Base-by-base conservation (phyloP, 1,140 invertebrate genomes). In the Pentalonia nigronervosa region DNA sequence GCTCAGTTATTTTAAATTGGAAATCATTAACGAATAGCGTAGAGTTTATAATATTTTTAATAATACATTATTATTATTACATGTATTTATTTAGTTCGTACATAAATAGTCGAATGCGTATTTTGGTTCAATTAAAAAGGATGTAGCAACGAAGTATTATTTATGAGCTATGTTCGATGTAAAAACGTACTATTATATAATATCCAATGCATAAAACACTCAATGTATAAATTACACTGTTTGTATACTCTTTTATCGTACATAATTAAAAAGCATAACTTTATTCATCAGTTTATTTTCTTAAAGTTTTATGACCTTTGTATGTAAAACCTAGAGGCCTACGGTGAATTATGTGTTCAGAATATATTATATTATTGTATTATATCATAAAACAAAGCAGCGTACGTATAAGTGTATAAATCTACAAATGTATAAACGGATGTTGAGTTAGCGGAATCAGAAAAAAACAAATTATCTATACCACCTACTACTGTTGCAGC, bases 201-300 rank as follows among this genome's bases (percentile, higher is more conserved):
- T n/a, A 17, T 76, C 6, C 14, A n/a, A 76, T n/a, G 11, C 30
- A 67, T 25, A 67, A 30, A 30, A 67, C 30, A 67, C 30, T 56
- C 23, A 17, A 17, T 67, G 9, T 67, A 67, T n/a, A 67, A 67
- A 67, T 67, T 11, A 30, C 4, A 30, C 25, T 25, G 30, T 14
- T 60, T 60, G 56, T 30, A 21, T 47, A 8, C 21, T 2, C 25
- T 45, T 30, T 25, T 47, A 14, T 47, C 45, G 25, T 86, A 81
- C 23, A n/a, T 47, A 88, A 88, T 88, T 48, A 88, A 88, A 87
- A 87, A 87, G 25, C 30, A 23, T 30, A 36, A 89, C n/a, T 89
- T 50, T 88, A 89, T 50, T 89, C 20, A 14, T 53, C 36, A 89
- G 87, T 87, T 87, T 48, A 87, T 48, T 87, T 41, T 48, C 45